Base-by-base conservation (phyloP, 1,140 invertebrate species). In the Trichoplusia ni region DNA sequence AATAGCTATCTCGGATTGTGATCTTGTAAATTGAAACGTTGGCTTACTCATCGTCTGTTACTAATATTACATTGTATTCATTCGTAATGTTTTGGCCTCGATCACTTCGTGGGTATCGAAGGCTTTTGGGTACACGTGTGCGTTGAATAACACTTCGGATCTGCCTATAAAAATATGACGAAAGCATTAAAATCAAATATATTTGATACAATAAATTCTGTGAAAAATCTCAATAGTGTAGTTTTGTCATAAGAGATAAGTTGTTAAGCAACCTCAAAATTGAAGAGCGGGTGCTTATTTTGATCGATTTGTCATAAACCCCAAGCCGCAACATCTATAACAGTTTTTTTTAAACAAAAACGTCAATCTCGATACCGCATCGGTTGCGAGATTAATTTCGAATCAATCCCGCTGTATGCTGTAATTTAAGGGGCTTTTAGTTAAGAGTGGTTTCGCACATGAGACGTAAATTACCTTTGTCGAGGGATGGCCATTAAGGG, bases 11-110 rank as follows among this genome's bases (percentile, higher is more conserved):
- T 77, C 40, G 47, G 62, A 64, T 73, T 69, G 64, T 53, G 70
- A 89, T 89, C 86, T 86, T 84, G 81, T 85, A 82, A 87, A 89
- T 84, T 89, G 84, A 89, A 89, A 85, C 80, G 78, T 84, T 85
- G 79, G 71, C 77, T 75, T 79, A 77, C 76, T 79, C 77, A 77
- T 72, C 62, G 38, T 62, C 69, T 83, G 75, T 79, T 69, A 69
- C 59, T 71, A 44, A 61, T 59, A 44, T 64, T 77, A 69, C 76
- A 66, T 72, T 76, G 35, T 51, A 44, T 61, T 70, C 62, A 62
- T 59, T 49, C 38, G 14, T n/a, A n/a, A 29, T 44, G 58, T 60
- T 69, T 49, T 53, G 27, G 58, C 31, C 61, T 54, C 51, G 51
- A 40, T 29, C 25, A 31, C 46, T 49, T 40, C 35, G 35, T 54